A percentile compares a stretch with the other conserved stretches of the same genome.
Conservation (phyloP, 2,113 vertebrate genomes). For the Nanorana parkeri region DNA sequence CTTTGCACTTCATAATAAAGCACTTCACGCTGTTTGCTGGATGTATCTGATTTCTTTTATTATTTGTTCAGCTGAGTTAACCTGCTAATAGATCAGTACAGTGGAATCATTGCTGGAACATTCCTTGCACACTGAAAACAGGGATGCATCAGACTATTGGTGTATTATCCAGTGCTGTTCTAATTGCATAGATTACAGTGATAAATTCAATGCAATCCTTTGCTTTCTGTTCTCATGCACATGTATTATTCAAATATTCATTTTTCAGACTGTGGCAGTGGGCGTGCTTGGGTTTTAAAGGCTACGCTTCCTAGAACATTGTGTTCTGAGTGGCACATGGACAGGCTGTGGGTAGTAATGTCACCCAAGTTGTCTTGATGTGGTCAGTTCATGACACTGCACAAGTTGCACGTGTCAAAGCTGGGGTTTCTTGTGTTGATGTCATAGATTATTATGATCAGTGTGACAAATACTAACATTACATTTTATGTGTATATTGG, state of each 20-base stretch:
- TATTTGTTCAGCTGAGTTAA: not conserved
- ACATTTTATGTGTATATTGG: too few species aligned
- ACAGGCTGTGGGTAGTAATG: not conserved
- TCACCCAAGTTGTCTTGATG: not conserved
- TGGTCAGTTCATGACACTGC: too few species aligned
- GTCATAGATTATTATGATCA: too few species aligned
- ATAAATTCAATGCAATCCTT: not conserved
- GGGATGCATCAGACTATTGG: not conserved
- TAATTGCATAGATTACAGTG: not conserved
- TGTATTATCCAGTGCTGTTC: not conserved
- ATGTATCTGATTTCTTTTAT: not conserved
- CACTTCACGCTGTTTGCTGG: not conserved
- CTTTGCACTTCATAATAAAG: too few species aligned
- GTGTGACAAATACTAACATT: too few species aligned
- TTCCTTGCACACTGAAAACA: not conserved
- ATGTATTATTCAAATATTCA: not conserved
- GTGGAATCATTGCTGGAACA: conserved; percentile 23
- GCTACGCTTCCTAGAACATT: not conserved
- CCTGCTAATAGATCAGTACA: not conserved
- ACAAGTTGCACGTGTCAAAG: too few species aligned
- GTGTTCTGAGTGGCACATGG: not conserved
- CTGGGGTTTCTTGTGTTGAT: too few species aligned
- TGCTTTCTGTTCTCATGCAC: not conserved
- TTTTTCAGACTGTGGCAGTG: not conserved
- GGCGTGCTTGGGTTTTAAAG: not conserved